These are phyloP conservation scores for Drosophila sp. DNA, from an alignment of 1,140 invertebrate species.

Conservation along the genomic window DNA sequence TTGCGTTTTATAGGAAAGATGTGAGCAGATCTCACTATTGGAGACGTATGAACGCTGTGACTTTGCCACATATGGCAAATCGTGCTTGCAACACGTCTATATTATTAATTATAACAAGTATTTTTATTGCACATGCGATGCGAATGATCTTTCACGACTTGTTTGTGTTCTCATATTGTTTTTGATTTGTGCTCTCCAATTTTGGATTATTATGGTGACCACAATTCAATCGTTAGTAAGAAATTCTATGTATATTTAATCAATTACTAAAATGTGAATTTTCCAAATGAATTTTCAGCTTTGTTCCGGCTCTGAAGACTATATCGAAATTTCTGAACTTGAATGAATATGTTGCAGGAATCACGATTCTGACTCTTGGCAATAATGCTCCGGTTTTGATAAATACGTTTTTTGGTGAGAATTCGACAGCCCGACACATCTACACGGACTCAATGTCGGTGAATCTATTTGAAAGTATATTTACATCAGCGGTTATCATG, in stretches of 20 bases:
- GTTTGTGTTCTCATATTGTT: slow-evolving; percentile 15
- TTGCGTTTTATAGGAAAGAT: slow-evolving; percentile 13
- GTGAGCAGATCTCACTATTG: slow-evolving; percentile 21
- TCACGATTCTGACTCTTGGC: slow-evolving; percentile 91
- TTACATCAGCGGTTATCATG: slow-evolving; percentile 18
- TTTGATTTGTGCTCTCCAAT: neutral
- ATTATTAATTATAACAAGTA: slow-evolving; percentile 24
- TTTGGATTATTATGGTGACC: slow-evolving; percentile 24
- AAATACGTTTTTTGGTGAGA: slow-evolving; percentile 76
- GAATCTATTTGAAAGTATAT: slow-evolving; percentile 8
- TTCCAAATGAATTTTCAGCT: slow-evolving; percentile 84
- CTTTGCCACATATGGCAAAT: neutral
- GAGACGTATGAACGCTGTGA: slow-evolving; percentile 7
- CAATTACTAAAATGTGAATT: neutral
- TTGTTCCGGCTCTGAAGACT: slow-evolving; percentile 89
- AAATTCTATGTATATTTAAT: neutral
- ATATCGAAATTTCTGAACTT: slow-evolving; percentile 88
- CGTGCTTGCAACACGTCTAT: slow-evolving; percentile 1
- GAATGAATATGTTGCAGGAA: slow-evolving; percentile 91
- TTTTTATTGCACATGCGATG: slow-evolving; percentile 34
- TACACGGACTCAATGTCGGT: slow-evolving; percentile 39
- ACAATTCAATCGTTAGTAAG: slow-evolving; percentile 35
- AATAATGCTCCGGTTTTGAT: slow-evolving; percentile 92
- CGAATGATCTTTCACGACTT: slow-evolving; percentile 1
- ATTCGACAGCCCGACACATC: slow-evolving; percentile 15